These are phyloP conservation scores for Solenopsis invicta DNA, from an alignment of 1,140 invertebrate genomes.

Conservation along the genomic window DNA sequence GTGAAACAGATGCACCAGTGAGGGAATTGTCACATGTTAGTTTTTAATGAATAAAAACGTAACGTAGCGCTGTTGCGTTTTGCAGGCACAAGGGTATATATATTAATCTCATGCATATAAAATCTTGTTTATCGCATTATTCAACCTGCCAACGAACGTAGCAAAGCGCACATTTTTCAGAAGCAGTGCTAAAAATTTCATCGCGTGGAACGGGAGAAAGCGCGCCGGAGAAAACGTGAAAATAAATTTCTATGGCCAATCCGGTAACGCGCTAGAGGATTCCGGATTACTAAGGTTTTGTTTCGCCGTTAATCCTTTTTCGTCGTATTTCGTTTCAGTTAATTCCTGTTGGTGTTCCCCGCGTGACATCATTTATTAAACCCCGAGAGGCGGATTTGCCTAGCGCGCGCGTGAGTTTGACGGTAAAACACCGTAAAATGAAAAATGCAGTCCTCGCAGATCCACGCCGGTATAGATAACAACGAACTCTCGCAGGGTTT, in stretches of 20 bases:
- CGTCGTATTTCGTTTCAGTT: slow-evolving; percentile 59
- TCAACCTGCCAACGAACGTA: background rate
- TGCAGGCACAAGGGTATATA: background rate
- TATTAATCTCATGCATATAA: slow-evolving; percentile 41
- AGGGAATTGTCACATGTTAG: background rate
- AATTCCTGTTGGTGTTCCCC: slow-evolving; percentile 56
- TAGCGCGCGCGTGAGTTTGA: slow-evolving; percentile 14
- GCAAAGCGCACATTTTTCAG: slow-evolving; percentile 47
- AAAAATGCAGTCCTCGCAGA: slow-evolving; percentile 24
- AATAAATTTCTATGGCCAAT: slow-evolving; percentile 59
- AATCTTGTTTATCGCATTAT: slow-evolving; percentile 47
- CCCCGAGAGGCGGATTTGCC: slow-evolving; percentile 3
- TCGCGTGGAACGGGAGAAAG: slow-evolving; percentile 7
- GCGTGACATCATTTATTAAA: slow-evolving; percentile 66
- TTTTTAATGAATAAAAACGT: slow-evolving; percentile 9
- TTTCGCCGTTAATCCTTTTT: slow-evolving; percentile 55
- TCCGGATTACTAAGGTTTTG: slow-evolving; percentile 54
- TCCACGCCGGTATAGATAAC: background rate
- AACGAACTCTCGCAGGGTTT: slow-evolving; percentile 14
- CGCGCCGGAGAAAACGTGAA: slow-evolving; percentile 43
- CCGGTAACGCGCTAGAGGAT: slow-evolving; percentile 55
- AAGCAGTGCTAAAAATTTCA: slow-evolving; percentile 45
- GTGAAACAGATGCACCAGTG: background rate
- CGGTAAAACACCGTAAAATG: slow-evolving; percentile 45
- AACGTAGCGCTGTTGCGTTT: background rate